phyloP scores from a whole-genome alignment of 2,113 vertebrate species.

The Hippocampus zosterae region DNA sequence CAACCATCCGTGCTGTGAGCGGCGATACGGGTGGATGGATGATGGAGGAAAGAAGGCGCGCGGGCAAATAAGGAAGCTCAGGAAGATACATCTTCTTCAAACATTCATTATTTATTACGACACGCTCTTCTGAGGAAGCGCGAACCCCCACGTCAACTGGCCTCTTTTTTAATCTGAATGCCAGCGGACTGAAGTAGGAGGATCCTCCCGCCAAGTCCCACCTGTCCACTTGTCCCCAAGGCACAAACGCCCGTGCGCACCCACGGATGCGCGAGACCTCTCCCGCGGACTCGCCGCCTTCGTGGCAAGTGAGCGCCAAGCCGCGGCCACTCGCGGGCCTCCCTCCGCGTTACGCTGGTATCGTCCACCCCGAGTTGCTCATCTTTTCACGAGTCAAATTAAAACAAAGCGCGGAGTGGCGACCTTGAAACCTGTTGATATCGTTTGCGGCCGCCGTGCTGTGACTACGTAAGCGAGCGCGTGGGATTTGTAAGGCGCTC shows the following conservation, averaged over 20 bases:
- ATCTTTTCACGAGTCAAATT: conserved; percentile 15
- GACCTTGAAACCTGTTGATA: conserved; percentile 70
- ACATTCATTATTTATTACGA: conserved; percentile 70
- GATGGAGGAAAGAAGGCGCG: conserved; percentile 31
- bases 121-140: conserved; percentile 54
- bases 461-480: conserved; percentile 53
- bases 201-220: conserved; percentile 49
- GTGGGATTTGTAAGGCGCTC: conserved; percentile 41
- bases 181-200: conserved; percentile 45
- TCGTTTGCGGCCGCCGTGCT: conserved; percentile 25
- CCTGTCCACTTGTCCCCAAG: conserved; percentile 49
- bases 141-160: conserved; percentile 69
- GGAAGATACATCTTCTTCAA: conserved; percentile 58
- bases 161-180: conserved; percentile 65
- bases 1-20: conserved; percentile 37
- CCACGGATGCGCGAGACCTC: conserved; percentile 7
- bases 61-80: conserved; percentile 40
- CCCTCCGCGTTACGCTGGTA: conserved; percentile 3
- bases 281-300: conserved; percentile 9
- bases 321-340: conserved; percentile 4
- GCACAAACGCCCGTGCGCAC: not conserved
- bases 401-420: conserved; percentile 20
- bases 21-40: conserved; percentile 35
- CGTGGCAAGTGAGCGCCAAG: conserved; percentile 10
- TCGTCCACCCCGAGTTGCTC: conserved; percentile 9